Evolutionary conservation across 2,797 vertebrate species (phyloP), one percentile per base, ranked within the genome.

Genomic region (Anas acuta): DNA sequence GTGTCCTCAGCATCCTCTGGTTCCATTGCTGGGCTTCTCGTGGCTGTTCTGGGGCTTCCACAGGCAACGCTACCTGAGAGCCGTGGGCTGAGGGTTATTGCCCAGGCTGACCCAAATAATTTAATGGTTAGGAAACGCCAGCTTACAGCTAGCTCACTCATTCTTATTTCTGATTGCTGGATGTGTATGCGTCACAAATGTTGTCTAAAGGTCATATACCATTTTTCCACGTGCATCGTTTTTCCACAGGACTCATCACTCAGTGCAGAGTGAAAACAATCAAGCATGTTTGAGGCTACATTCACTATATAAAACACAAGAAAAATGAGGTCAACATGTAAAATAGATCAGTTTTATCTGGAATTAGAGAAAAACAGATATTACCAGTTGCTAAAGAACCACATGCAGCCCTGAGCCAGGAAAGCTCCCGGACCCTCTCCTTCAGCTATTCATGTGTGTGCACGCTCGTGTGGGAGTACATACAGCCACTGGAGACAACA

Each of bases 231-330:
- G 1, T 13, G 28, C 57, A 3, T 37, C 37, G 1, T 65, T 39
- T 74, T 80, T 56, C 65, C 88, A 7, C 45, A 4, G 70, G 32
- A 11, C 53, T 37, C 53, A 7, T 84, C 37, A 0, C 11, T 41
- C 3, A 1, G 39, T 8, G 47, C 32, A 2, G 9, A 53, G 60
- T 30, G 39, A 54, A 71, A 57, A 25, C 35, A 39, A 17, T 0
- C 3, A 1, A 6, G 15, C 20, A 0, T 6, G 33, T 11, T n/a
- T 35, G 28, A 33, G 28, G 21, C 25, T 19, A 3, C 43, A 1
- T 4, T 21, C 8, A 3, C 37, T 53, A 1, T 19, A 1, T 12
- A 0, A 35, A 26, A 39, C 3, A 8, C 49, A 9, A 30, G 26
- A 66, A 37, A 37, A 49, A 32, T 23, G n/a, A 33, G 26, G 43